A percentile compares a stretch with the other conserved stretches of the same genome.
phyloP scores from a whole-genome alignment of 2,113 vertebrate genomes.

The Lontra canadensis region DNA sequence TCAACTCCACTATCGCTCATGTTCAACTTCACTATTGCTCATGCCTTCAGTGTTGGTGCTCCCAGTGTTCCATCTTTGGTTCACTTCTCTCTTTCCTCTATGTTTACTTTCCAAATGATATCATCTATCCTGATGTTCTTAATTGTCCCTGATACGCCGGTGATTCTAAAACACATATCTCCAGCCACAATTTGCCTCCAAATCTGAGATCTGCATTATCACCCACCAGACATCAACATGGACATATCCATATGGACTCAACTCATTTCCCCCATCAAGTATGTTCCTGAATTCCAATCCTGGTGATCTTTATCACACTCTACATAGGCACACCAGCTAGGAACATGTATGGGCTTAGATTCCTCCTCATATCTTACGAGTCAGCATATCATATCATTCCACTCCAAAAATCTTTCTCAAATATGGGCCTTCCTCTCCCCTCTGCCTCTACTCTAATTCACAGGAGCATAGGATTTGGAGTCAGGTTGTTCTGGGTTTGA shows the following conservation, averaged over 20 bases:
- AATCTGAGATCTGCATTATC: slow-evolving; percentile 37
- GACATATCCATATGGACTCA: neutral
- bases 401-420: slow-evolving; percentile 28
- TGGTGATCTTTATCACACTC: slow-evolving; percentile 49
- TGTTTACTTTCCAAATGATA: neutral
- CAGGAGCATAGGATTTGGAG: slow-evolving; percentile 61
- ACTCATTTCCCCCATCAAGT: neutral
- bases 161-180: neutral
- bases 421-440: slow-evolving; percentile 42
- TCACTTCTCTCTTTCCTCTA: neutral
- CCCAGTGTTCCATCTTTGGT: neutral
- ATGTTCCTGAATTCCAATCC: slow-evolving; percentile 13
- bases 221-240: slow-evolving; percentile 21
- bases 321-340: slow-evolving; percentile 25
- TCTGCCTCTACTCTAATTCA: slow-evolving; percentile 56
- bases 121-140: slow-evolving; percentile 6
- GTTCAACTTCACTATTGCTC: neutral
- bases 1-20: neutral
- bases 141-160: slow-evolving; percentile 34
- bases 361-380: neutral
- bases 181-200: neutral
- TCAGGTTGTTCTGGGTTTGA: slow-evolving; percentile 66
- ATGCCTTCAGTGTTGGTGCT: neutral
- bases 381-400: slow-evolving; percentile 55
- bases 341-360: slow-evolving; percentile 35